phyloP scores from a whole-genome alignment of 2,113 vertebrate genomes.

The Hymenochirus boettgeri region DNA sequence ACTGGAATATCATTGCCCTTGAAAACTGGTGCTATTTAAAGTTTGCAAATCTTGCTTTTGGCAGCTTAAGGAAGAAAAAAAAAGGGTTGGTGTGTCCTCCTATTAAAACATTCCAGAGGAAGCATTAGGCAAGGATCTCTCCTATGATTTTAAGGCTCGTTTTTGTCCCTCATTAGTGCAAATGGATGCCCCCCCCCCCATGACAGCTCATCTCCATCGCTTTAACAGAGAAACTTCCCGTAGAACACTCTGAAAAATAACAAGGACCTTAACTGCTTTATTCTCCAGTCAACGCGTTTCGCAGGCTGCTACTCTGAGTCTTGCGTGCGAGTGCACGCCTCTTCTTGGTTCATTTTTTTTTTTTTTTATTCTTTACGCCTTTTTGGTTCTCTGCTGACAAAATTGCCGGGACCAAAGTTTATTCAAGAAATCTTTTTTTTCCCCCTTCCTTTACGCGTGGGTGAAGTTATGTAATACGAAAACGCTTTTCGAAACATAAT shows the following conservation, averaged over 20 bases:
- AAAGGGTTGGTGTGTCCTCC: too few relatives aligned
- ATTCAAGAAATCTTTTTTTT: slow-evolving; percentile 1
- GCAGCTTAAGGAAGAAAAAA: too few relatives aligned
- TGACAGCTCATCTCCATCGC: slow-evolving; percentile 1
- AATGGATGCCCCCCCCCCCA: not conserved
- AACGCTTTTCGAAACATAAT: not conserved
- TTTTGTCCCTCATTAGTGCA: not conserved
- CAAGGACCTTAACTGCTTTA: not conserved
- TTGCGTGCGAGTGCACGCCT: too few relatives aligned
- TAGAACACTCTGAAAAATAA: not conserved
- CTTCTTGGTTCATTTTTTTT: not conserved
- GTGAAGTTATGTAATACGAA: slow-evolving; percentile 28
- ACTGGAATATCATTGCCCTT: not conserved
- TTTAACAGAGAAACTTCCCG: too few relatives aligned
- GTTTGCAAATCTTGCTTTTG: not conserved
- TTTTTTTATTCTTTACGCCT: not conserved
- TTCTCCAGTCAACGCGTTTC: not conserved
- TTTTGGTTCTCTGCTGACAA: too few relatives aligned
- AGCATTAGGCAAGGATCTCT: too few relatives aligned
- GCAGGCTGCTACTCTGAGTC: too few relatives aligned
- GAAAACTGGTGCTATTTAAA: not conserved
- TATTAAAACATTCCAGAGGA: too few relatives aligned
- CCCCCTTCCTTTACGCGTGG: slow-evolving; percentile 16
- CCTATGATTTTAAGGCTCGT: not conserved
- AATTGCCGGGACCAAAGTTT: slow-evolving; percentile 7